Base-by-base conservation (phyloP, 1,140 invertebrate genomes). In the Micrasema longulum region DNA sequence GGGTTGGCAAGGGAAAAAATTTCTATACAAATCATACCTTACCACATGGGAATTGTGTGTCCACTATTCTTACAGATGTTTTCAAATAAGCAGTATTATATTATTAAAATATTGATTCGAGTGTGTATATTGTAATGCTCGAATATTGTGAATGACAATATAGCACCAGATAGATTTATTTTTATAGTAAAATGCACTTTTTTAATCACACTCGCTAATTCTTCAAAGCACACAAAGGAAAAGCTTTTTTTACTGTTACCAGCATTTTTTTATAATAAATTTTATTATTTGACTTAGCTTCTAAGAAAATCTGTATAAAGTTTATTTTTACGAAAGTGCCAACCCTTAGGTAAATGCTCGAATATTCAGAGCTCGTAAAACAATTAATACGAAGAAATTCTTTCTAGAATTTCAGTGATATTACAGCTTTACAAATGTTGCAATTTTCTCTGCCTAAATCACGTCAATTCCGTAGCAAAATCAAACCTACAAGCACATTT, bases 381-480 rank as follows among this genome's bases (percentile, higher is more conserved):
- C 5, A 50, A 62, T 71, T 63, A 72, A 70, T 72, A 66, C 23
- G 66, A 72, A 65, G 74, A 76, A 76, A 76, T 71, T 76, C 74
- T 41, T 65, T 23, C 41, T 18, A 47, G 74, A 76, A 76, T 73
- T 76, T 76, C 74, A 70, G 74, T 76, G 74, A 76, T 76, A 76
- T 68, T 67, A 67, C 71, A 76, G 74, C 74, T 76, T 76, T 76
- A 76, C 71, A 63, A 71, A 72, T 52, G 45, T 52, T 57, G 68
- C 65, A 53, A 50, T 69, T 75, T 76, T 73, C 55, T 76, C 74
- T 60, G 74, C 71, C 74, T 76, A 73, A 63, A 43, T 14, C 22
- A 63, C 26, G 60, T 63, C 60, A 63, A 63, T 63, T 63, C 60
- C 23, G 18, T 63, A 63, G 60, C 41, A 47, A 31, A 31, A 4